phyloP scores from a whole-genome alignment of 1,140 invertebrate genomes.

The Neoseiulus cucumeris region DNA sequence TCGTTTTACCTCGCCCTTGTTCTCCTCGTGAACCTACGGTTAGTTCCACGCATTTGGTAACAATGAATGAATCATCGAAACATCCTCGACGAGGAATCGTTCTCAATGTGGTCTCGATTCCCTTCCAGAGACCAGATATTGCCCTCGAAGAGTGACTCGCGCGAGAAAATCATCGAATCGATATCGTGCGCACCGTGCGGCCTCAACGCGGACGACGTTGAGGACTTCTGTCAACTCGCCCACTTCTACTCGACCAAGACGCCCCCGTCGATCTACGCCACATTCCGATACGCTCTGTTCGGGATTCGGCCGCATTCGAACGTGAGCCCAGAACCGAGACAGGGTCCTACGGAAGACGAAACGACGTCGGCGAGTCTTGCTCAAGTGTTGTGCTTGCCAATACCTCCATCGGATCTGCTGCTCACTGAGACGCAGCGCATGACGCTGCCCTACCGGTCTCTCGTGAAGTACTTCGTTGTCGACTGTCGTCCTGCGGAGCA shows the following conservation, averaged over 20 bases:
- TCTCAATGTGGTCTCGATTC: conserved; percentile 14
- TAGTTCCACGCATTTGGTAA: conserved; percentile 20
- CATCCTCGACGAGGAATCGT: neutral
- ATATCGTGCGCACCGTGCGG: conserved; percentile 56
- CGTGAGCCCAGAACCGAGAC: neutral
- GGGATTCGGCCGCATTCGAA: neutral
- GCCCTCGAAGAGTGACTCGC: conserved; percentile 48
- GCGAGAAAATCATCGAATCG: conserved; percentile 48
- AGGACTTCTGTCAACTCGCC: conserved; percentile 84
- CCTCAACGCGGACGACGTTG: conserved; percentile 77
- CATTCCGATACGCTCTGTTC: neutral
- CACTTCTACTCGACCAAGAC: conserved; percentile 83
- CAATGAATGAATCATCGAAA: neutral
- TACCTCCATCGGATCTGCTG: conserved; percentile 43
- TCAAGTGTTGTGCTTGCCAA: conserved; percentile 57
- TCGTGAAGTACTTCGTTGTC: conserved; percentile 70
- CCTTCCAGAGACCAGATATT: conserved; percentile 53
- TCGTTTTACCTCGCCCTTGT: conserved; percentile 85
- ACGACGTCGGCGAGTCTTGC: conserved; percentile 13
- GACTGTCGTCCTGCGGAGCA: conserved; percentile 90
- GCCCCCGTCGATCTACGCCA: conserved; percentile 41
- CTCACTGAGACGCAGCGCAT: conserved; percentile 19
- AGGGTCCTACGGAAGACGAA: neutral
- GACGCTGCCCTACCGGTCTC: neutral
- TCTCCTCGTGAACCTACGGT: conserved; percentile 85